Percentiles rank a stretch among this genome's conserved stretches.
Evolutionary conservation across 1,140 invertebrate species (phyloP).

Genomic region (Drosophila ambigua): DNA sequence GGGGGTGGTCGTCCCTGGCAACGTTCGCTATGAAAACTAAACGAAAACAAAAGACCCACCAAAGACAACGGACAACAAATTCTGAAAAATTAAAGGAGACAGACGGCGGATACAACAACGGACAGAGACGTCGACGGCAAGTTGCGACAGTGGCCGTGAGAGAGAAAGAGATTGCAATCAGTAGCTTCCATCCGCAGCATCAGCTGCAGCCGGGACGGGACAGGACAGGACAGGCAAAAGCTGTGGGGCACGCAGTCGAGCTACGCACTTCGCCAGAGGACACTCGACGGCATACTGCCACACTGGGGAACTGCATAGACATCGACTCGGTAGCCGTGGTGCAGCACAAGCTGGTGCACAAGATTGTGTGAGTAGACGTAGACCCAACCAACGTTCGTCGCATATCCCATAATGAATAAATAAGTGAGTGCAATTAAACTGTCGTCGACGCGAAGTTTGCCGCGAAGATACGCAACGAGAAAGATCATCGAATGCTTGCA

Average conservation of each 20-base stretch:
- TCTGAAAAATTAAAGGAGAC: slow-evolving; percentile 65
- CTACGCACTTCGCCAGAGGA: slow-evolving; percentile 43
- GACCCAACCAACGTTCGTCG: slow-evolving; percentile 6
- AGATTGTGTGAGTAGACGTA: slow-evolving; percentile 71
- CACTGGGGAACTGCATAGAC: slow-evolving; percentile 83
- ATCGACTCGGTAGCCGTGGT: slow-evolving; percentile 81
- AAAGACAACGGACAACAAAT: slow-evolving; percentile 56
- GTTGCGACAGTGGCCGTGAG: slow-evolving; percentile 32
- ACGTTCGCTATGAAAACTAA: slow-evolving; percentile 78
- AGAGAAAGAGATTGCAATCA: slow-evolving; percentile 37
- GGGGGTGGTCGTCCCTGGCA: slow-evolving; percentile 57
- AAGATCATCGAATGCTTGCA: neutral
- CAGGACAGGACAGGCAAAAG: neutral
- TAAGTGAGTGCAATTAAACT: slow-evolving; percentile 65
- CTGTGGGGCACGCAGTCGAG: slow-evolving; percentile 16
- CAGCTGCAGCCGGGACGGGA: slow-evolving; percentile 7
- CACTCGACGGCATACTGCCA: slow-evolving; percentile 58
- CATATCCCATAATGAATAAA: slow-evolving; percentile 63
- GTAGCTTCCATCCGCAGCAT: slow-evolving; percentile 14
- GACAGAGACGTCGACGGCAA: slow-evolving; percentile 48
- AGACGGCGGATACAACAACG: slow-evolving; percentile 51
- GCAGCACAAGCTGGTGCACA: slow-evolving; percentile 82
- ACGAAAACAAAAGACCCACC: slow-evolving; percentile 67
- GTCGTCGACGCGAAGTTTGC: neutral
- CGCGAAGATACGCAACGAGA: neutral